Base-by-base conservation (phyloP, 2,797 vertebrate genomes). In the Syndactyla subalaris region DNA sequence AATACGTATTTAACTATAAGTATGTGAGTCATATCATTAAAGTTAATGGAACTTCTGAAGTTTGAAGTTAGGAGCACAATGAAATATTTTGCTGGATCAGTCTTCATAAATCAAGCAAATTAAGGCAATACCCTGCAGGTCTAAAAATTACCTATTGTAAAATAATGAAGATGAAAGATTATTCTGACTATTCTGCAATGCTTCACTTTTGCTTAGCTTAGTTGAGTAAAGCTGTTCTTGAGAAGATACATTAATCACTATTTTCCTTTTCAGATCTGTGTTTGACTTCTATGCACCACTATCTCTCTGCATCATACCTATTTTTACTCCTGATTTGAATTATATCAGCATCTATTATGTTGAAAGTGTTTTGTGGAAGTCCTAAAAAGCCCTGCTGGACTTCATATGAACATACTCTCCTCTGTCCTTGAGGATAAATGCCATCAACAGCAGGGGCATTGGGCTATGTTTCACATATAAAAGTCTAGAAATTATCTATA, bases 91-190 rank as follows among this genome's bases (percentile, higher is more conserved):
- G 11, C 65, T 74, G 32, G 26, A 59, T 79, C 24, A 23, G 26
- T 68, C 57, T 95, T 92, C 49, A 77, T 77, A 83, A 88, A 80
- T 85, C 62, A 85, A 83, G 12, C 10, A 89, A 74, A 85, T 68
- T 49, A 77, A 80, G 22, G 20, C 24, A 84, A 66, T 66, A 68
- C 8, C 24, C 20, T 72, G 38, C 22, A 13, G 38, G 30, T 49
- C 19, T 57, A 70, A 81, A 87, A 66, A 39, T 54, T 81, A 39
- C 54, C 81, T 66, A 52, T 21, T 41, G 19, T 70, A 27, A 88
- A 72, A 81, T 66, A 84, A 75, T n/a, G 55, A 80, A 84, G 36
- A 30, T 79, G n/a, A 88, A 77, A 78, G 21, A 70, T 36, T 80
- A 8, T 72, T 77, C 36, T 86, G 51, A 88, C 32, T 73, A 62